Percentiles rank a stretch among this genome's conserved stretches.
Conservation (phyloP, 2,888 invertebrate genomes). For the Lucinisca nassula region DNA sequence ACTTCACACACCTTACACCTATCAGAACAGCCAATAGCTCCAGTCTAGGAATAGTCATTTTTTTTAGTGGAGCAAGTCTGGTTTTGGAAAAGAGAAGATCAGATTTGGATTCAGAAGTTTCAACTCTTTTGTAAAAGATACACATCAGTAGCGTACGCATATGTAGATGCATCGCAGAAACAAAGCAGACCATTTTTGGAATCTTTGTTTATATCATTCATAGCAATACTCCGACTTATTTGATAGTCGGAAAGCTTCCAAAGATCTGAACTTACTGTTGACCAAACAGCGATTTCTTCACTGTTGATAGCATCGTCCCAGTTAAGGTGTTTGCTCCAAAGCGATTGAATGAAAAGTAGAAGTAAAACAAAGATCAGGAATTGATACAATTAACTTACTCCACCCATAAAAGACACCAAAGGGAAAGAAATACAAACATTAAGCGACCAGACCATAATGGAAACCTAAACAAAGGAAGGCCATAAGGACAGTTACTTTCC, state of each 20-base stretch:
- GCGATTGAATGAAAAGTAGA: not conserved
- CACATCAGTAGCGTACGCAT: not conserved
- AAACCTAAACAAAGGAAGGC: no score
- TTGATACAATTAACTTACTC: no score
- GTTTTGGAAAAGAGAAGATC: not conserved
- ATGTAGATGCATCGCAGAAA: not conserved
- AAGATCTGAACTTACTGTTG: not conserved
- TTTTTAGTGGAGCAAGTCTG: not conserved
- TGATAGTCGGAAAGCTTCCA: not conserved
- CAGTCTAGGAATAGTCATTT: not conserved
- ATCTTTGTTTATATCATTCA: not conserved
- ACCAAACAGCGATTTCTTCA: not conserved
- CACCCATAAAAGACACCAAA: no score
- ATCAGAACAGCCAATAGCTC: not conserved
- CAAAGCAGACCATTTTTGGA: not conserved
- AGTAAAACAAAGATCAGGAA: no score
- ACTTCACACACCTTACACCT: not conserved
- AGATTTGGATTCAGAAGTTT: not conserved
- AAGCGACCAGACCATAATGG: no score
- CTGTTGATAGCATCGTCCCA: not conserved
- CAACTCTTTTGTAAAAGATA: not conserved
- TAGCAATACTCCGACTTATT: not conserved
- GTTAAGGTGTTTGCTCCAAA: conserved; percentile 14
- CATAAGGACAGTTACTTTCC: no score
- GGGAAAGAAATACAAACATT: no score